Percentiles rank a stretch among this genome's conserved stretches.
These are phyloP conservation scores for Tineola bisselliella DNA, from an alignment of 2,888 invertebrate genomes.

Conservation along the genomic window DNA sequence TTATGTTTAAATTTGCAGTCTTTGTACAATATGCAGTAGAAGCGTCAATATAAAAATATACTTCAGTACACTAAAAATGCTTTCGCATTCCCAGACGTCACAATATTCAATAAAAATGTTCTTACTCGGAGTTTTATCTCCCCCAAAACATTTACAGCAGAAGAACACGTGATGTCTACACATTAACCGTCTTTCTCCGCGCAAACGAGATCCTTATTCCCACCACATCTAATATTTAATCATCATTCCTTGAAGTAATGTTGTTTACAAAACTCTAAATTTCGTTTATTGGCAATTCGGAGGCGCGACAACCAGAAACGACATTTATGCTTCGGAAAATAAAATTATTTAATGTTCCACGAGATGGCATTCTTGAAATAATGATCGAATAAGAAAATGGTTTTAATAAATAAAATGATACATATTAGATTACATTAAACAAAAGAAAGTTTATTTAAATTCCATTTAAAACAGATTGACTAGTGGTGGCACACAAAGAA, in stretches of 20 bases:
- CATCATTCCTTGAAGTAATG: background rate
- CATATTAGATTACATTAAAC: background rate
- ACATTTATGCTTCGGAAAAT: slow-evolving; percentile 22
- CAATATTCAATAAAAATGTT: background rate
- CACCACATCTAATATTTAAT: slow-evolving; percentile 4
- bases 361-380: slow-evolving; percentile 43
- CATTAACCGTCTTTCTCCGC: background rate
- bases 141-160: background rate
- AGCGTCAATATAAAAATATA: no score
- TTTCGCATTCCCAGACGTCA: no score
- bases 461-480: no score
- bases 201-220: background rate
- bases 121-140: background rate
- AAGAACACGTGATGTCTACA: background rate
- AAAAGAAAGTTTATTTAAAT: no score
- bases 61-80: no score
- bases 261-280: slow-evolving; percentile 11
- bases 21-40: no score
- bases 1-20: no score
- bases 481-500: no score
- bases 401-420: no score
- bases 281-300: slow-evolving; percentile 16
- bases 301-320: slow-evolving; percentile 8
- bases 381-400: slow-evolving; percentile 29
- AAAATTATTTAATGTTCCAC: slow-evolving; percentile 46